Conservation (phyloP, 2,797 vertebrate species). For the Ctenopoma multispine region DNA sequence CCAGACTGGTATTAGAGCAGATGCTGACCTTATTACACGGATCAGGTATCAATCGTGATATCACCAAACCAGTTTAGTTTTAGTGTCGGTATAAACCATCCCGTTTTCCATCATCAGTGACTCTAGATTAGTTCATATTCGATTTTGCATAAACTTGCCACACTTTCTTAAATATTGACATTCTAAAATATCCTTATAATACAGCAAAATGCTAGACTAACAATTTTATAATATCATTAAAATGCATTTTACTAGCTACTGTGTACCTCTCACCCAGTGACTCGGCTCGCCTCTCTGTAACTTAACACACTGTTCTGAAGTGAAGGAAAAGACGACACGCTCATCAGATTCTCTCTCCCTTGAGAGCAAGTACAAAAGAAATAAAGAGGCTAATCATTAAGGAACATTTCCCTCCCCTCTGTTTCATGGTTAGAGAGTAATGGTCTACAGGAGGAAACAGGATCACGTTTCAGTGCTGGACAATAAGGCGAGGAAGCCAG, state of each 20-base stretch:
- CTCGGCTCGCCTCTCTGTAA: slow-evolving; percentile 36
- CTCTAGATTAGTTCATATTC: background rate
- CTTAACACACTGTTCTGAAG: slow-evolving; percentile 49
- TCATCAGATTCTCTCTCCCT: slow-evolving; percentile 45
- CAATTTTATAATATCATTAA: too few relatives aligned
- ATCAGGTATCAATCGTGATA: slow-evolving; percentile 15
- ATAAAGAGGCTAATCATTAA: slow-evolving; percentile 25
- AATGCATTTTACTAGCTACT: too few relatives aligned
- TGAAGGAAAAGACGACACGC: slow-evolving; percentile 47
- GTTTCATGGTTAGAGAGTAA: slow-evolving; percentile 46
- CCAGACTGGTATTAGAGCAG: background rate
- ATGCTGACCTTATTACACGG: background rate
- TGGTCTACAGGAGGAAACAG: slow-evolving; percentile 44
- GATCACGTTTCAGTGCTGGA: slow-evolving; percentile 66
- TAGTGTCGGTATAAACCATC: background rate
- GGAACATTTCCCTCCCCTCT: slow-evolving; percentile 55
- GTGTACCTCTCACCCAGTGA: background rate
- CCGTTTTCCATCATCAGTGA: too few relatives aligned
- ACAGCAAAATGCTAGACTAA: too few relatives aligned
- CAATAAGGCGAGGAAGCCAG: slow-evolving; percentile 52
- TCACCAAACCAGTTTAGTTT: background rate
- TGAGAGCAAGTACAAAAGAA: slow-evolving; percentile 25
- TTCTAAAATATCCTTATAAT: background rate
- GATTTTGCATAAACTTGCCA: background rate
- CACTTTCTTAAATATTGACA: too few relatives aligned